Base-by-base conservation (phyloP, 30 jellyfish, hydroid and myxozoan genomes). In the Sanderia malayensis region DNA sequence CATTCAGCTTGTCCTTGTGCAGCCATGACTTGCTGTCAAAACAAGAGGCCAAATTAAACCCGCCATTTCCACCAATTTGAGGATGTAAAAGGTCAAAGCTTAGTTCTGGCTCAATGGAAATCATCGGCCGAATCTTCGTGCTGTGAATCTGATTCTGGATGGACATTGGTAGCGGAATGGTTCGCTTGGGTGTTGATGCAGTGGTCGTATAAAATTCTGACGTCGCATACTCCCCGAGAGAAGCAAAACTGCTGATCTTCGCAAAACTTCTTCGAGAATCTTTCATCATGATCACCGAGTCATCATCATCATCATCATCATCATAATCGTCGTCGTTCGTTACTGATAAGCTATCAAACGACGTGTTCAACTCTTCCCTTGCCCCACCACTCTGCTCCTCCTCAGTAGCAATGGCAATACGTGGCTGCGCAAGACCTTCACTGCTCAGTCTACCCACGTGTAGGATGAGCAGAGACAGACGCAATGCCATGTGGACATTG, bases 181-280 rank as follows among this genome's bases (percentile, higher is more conserved):
- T 82, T 32, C 89, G 76, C 33, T 78, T 78, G 29, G 89, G 89
- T 0, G 89, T 64, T 0, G 89, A 78, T 45, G 82, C 78, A 10
- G 34, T 64, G 28, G 81, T 79, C n/a, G n/a, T n/a, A 41, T 46
- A 78, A 4, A 33, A n/a, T 20, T 65, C 82, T 20, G 70, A 63
- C 10, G 41, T 47, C 10, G 52, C 31, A 18, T 49, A 19, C 24
- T 49, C 64, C 45, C 78, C 32, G 32, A 34, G 60, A 25, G 46
- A 31, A 60, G 55, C 76, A 67, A 44, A 65, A 29, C 79, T 34
- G 58, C 46, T 64, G 73, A 65, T 64, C 46, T 64, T 76, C 13
- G 31, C 82, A 31, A 24, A 64, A 28, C 89, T 66, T 4, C 44
- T 24, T 41, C 66, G 72, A 15, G 63, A 62, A 29, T 76, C 88